A percentile compares a stretch with the other conserved stretches of the same genome.
phyloP scores from a whole-genome alignment of 2,113 vertebrate species.

The Nibea coibor region DNA sequence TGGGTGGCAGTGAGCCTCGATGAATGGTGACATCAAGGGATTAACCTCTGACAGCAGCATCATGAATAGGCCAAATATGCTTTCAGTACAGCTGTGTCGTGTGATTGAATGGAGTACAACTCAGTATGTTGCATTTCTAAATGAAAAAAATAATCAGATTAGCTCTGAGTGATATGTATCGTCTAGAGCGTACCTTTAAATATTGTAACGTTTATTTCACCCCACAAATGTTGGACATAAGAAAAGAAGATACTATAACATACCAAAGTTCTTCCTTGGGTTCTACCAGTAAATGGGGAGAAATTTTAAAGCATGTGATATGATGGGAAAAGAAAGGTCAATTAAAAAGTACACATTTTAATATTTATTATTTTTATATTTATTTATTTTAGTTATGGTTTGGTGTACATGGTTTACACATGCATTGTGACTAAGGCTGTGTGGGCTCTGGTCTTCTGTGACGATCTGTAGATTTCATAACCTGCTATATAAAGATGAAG shows the following conservation, averaged over 20 bases:
- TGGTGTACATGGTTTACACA: too few relatives aligned
- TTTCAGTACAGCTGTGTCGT: background rate
- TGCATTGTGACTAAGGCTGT: background rate
- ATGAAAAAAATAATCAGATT: background rate
- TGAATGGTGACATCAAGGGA: slow-evolving; percentile 10
- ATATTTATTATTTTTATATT: too few relatives aligned
- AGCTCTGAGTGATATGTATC: background rate
- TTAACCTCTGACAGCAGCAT: slow-evolving; percentile 9
- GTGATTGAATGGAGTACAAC: background rate
- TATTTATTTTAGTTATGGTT: background rate
- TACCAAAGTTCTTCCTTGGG: background rate
- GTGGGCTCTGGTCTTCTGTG: background rate
- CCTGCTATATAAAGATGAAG: background rate
- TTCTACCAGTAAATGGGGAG: too few relatives aligned
- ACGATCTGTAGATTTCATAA: background rate
- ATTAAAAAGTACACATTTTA: too few relatives aligned
- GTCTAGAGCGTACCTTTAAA: background rate
- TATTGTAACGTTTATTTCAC: too few relatives aligned
- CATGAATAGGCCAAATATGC: background rate
- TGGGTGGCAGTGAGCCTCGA: background rate
- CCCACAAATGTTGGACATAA: background rate
- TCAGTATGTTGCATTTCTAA: background rate
- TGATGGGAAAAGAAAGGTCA: background rate
- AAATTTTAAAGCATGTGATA: too few relatives aligned
- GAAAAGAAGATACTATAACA: background rate